A percentile compares a stretch with the other conserved stretches of the same genome.
phyloP scores from a whole-genome alignment of 2,113 vertebrate genomes.

The Macrotus californicus region DNA sequence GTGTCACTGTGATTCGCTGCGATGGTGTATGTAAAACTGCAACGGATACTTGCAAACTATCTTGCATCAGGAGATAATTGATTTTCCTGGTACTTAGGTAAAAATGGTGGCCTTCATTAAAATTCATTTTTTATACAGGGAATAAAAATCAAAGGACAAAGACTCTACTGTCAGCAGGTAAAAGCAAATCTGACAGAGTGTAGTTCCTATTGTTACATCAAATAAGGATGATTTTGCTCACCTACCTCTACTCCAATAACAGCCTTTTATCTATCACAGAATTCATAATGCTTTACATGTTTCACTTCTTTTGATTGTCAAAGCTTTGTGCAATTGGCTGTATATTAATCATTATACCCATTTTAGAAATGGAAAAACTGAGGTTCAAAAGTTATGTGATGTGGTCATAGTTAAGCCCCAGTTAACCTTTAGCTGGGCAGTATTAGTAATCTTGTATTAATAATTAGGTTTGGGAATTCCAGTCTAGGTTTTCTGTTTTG shows the following conservation, averaged over 20 bases:
- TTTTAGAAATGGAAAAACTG: not conserved
- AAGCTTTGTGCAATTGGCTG: not conserved
- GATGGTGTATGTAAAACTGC: not conserved
- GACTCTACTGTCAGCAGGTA: not conserved
- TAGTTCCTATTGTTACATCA: not conserved
- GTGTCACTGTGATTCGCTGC: not conserved
- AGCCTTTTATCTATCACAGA: not conserved
- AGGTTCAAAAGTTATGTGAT: not conserved
- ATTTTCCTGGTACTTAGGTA: not conserved
- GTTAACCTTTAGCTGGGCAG: not conserved
- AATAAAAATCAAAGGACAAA: constrained; percentile 29
- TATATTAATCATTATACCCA: not conserved
- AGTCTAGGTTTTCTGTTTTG: not conserved
- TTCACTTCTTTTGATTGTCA: not conserved
- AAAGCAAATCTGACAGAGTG: not conserved
- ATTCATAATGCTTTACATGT: not conserved
- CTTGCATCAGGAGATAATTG: not conserved
- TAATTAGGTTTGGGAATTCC: not conserved
- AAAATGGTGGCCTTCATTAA: constrained; percentile 17
- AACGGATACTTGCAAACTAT: not conserved
- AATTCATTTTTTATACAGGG: not conserved
- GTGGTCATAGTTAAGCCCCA: not conserved
- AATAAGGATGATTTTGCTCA: not conserved
- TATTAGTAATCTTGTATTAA: not conserved
- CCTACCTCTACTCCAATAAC: not conserved